These are phyloP conservation scores for Tetragnatha montana DNA, from an alignment of 2,888 invertebrate species.

Conservation along the genomic window DNA sequence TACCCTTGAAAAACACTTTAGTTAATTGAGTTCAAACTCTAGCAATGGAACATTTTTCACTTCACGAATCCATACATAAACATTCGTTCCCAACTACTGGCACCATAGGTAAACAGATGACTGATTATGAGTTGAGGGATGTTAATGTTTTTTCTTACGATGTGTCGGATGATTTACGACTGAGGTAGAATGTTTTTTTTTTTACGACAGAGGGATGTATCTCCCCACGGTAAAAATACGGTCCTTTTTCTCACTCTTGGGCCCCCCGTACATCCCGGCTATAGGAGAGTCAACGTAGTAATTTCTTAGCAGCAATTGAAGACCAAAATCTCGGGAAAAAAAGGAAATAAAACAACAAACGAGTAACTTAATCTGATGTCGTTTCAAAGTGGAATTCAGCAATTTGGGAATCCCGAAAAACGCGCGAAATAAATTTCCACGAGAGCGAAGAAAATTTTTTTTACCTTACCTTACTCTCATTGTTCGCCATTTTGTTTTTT, in stretches of 20 bases:
- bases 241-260: neutral
- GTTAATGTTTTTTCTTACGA: neutral
- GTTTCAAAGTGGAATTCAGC: conserved; percentile 20
- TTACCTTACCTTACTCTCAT: neutral
- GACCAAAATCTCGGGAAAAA: conserved; percentile 2
- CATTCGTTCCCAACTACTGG: too few relatives aligned
- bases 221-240: neutral
- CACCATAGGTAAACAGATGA: neutral
- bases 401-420: conserved; percentile 13
- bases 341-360: conserved; percentile 12
- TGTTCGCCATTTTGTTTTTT: neutral
- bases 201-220: too few relatives aligned
- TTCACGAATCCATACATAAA: too few relatives aligned
- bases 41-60: too few relatives aligned
- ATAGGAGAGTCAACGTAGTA: neutral
- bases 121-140: neutral
- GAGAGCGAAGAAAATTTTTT: neutral
- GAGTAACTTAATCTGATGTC: conserved; percentile 35
- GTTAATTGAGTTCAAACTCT: too few relatives aligned
- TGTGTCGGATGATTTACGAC: neutral
- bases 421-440: conserved; percentile 15
- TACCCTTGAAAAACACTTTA: too few relatives aligned
- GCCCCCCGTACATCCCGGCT: neutral
- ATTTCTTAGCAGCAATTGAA: neutral
- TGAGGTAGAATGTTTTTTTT: neutral